Conservation (phyloP, 2,888 invertebrate genomes). For the Camptogramma bilineatum region DNA sequence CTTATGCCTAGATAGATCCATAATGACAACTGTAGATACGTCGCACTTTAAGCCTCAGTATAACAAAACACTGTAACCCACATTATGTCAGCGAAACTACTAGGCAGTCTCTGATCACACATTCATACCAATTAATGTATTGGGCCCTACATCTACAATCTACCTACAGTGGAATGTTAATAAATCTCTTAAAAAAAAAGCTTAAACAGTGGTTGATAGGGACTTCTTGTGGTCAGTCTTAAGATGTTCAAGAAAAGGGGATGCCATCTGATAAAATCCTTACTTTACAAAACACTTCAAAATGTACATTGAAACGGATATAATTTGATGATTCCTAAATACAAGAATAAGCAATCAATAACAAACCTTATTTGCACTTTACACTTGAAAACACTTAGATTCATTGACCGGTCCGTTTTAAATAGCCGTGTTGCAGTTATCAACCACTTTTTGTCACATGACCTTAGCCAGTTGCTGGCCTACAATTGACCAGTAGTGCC, state of each 20-base stretch:
- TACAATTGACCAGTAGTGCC: constrained; percentile 5
- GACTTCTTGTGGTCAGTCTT: constrained; percentile 54
- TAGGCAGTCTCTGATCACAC: constrained; percentile 8
- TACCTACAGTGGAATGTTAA: constrained; percentile 58
- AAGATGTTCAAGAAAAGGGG: constrained; percentile 29
- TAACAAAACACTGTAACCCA: neutral
- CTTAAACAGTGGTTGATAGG: constrained; percentile 32
- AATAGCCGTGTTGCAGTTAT: constrained; percentile 22
- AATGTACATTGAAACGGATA: constrained; percentile 36
- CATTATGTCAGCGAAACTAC: neutral
- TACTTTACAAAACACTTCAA: constrained; percentile 34
- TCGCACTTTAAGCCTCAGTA: neutral
- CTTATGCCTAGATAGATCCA: no score
- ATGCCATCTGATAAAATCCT: constrained; percentile 44
- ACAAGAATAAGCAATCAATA: constrained; percentile 41
- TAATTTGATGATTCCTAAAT: constrained; percentile 31
- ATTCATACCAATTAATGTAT: constrained; percentile 31
- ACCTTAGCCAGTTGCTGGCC: constrained; percentile 17
- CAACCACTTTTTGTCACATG: constrained; percentile 31
- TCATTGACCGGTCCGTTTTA: constrained; percentile 22
- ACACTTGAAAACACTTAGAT: constrained; percentile 42
- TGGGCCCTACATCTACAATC: constrained; percentile 42
- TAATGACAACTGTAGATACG: no score
- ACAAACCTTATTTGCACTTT: constrained; percentile 41
- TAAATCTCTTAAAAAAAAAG: constrained; percentile 59